Conservation (phyloP, 23 tunicate genomes). For the Trididemnum miniatum region DNA sequence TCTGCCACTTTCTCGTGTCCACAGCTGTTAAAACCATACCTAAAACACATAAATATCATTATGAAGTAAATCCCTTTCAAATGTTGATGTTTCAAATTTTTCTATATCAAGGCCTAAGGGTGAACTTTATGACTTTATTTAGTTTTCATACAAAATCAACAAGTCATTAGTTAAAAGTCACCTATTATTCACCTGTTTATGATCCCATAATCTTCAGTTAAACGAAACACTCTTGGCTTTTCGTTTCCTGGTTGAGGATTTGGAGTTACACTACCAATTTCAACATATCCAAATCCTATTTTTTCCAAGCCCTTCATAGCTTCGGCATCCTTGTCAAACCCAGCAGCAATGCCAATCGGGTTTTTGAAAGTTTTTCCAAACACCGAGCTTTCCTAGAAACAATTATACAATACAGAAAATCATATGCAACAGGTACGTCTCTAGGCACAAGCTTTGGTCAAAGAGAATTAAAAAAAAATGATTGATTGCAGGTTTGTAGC, state of each 20-base stretch:
- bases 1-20: conserved; percentile 72
- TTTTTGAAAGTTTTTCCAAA: conserved; percentile 62
- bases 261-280: conserved; percentile 92
- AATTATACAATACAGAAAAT: not conserved
- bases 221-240: conserved; percentile 83
- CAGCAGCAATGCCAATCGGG: conserved; percentile 95
- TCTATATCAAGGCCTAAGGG: too few relatives aligned
- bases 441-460: too few relatives aligned
- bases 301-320: conserved; percentile 75
- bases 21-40: conserved; percentile 96
- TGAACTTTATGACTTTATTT: too few relatives aligned
- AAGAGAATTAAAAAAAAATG: too few relatives aligned
- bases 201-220: conserved; percentile 80
- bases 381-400: conserved; percentile 34
- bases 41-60: too few relatives aligned
- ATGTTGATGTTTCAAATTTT: too few relatives aligned
- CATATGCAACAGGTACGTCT: too few relatives aligned
- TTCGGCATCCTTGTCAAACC: conserved; percentile 95
- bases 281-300: conserved; percentile 90
- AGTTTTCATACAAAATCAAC: too few relatives aligned
- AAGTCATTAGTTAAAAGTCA: too few relatives aligned
- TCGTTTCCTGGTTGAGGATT: conserved; percentile 76
- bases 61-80: too few relatives aligned
- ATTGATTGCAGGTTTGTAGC: too few relatives aligned
- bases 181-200: conserved; percentile 64